Evolutionary conservation across 2,888 invertebrate genomes (phyloP).

Genomic region (Drepana falcataria): DNA sequence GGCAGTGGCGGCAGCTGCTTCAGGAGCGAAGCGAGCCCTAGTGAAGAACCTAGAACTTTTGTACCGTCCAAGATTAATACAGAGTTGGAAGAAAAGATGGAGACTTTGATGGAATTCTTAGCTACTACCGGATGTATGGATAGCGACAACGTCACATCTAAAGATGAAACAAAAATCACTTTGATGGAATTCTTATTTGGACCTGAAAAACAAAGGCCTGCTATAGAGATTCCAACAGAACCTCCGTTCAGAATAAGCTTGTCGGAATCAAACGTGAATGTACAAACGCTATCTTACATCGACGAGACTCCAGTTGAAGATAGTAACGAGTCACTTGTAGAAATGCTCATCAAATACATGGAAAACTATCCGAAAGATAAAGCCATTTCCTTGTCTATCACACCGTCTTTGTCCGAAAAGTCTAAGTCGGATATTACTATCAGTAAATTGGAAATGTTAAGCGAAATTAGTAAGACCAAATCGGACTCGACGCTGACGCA

Average conservation of each 20-base stretch:
- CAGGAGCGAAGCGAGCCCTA: slow-evolving; percentile 58
- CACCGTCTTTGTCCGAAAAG: slow-evolving; percentile 64
- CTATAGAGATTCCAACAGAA: slow-evolving; percentile 47
- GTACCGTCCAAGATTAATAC: slow-evolving; percentile 52
- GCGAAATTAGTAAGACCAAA: slow-evolving; percentile 70
- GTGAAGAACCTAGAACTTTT: slow-evolving; percentile 40
- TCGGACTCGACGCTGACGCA: slow-evolving; percentile 69
- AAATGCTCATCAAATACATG: slow-evolving; percentile 71
- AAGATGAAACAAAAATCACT: slow-evolving; percentile 66
- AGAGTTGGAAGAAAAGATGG: slow-evolving; percentile 71
- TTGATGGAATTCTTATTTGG: slow-evolving; percentile 73
- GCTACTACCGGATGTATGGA: slow-evolving; percentile 68
- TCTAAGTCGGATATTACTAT: slow-evolving; percentile 70
- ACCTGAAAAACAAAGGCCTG: slow-evolving; percentile 52
- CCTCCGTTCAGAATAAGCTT: slow-evolving; percentile 46
- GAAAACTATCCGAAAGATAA: slow-evolving; percentile 58
- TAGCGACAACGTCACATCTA: slow-evolving; percentile 37
- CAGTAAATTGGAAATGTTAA: slow-evolving; percentile 63
- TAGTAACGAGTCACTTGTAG: slow-evolving; percentile 58
- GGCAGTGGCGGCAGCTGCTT: slow-evolving; percentile 66
- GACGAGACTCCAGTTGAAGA: slow-evolving; percentile 71
- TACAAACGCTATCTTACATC: slow-evolving; percentile 58
- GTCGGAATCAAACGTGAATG: slow-evolving; percentile 60
- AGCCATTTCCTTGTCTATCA: slow-evolving; percentile 46
- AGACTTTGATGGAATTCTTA: slow-evolving; percentile 68